Base-by-base conservation (phyloP, 2,797 vertebrate species). In the Tamandua tetradactyla region DNA sequence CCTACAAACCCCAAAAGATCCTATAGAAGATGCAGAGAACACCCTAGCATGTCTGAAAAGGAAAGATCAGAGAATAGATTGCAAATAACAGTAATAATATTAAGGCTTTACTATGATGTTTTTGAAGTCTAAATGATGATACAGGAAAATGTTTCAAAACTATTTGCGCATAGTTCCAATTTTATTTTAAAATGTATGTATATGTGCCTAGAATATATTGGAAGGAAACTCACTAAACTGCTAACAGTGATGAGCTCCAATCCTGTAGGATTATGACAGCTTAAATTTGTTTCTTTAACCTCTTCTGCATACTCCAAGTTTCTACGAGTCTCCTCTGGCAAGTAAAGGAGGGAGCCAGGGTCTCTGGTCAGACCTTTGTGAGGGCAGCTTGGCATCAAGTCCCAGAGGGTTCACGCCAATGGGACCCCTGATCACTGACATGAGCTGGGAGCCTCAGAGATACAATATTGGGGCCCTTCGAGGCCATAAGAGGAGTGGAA, bases 141-240 rank as follows among this genome's bases (percentile, higher is more conserved):
- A 27, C 37, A 71, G 32, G 44, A 66, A 94, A 94, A 84, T 37
- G 27, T 88, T 74, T 91, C 68, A 76, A 59, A 94, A 71, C 47
- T 49, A 91, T 93, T 66, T 85, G 23, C 55, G 32, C 59, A 11
- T 68, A 68, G 47, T 40, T 2, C n/a, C n/a, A 22, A 25, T n/a
- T 94, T 85, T 72, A 69, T 76, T 35, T 84, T 42, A 69, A 91
- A 88, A 80, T 57, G 37, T 62, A 23, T 89, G 42, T 66, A 47
- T 79, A 35, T 42, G 25, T 35, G 23, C 37, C 59, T 44, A 78
- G 27, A 69, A 42, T 12, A n/a, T 61, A 79, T 42, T 61, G 20
- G 62, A 80, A 92, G 52, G 37, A 91, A 86, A n/a, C n/a, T n/a
- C n/a, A 71, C 22, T 23, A 55, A 47, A 83, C 40, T 69, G 35